A percentile compares a stretch with the other conserved stretches of the same genome.
Conservation (phyloP, 2,113 vertebrate genomes). For the Chaenocephalus aceratus region DNA sequence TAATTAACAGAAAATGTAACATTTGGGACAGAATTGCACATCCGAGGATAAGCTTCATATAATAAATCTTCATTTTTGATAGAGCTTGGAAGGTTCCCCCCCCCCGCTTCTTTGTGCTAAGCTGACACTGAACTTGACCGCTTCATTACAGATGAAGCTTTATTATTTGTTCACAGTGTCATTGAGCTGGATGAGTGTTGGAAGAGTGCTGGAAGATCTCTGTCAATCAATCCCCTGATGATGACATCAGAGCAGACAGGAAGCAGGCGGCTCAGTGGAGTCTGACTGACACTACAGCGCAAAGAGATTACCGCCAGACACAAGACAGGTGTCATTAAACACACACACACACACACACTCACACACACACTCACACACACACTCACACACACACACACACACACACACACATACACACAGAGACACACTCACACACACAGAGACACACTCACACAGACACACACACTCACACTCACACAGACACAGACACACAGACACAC, state of each 20-base stretch:
- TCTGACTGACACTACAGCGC: not conserved
- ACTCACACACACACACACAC: no score
- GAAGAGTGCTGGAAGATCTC: not conserved
- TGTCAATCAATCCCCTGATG: slow-evolving; percentile 40
- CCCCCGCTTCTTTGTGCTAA: not conserved
- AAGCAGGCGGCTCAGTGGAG: slow-evolving; percentile 1
- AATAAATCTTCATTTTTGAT: not conserved
- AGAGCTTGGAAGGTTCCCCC: not conserved
- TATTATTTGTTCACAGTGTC: not conserved
- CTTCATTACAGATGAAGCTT: not conserved
- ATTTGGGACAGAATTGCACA: not conserved
- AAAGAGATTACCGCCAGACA: not conserved
- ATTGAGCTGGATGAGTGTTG: not conserved
- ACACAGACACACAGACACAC: no score
- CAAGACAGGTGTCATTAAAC: slow-evolving; percentile 22
- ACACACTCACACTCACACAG: no score
- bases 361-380: no score
- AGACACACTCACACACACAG: no score
- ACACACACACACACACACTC: no score
- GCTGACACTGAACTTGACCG: not conserved
- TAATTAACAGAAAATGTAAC: no score
- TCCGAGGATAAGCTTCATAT: not conserved
- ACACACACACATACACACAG: no score
- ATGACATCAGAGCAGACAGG: slow-evolving; percentile 26
- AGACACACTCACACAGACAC: no score